Evolutionary conservation across 2,113 vertebrate species (phyloP).

Genomic region (Isurus oxyrinchus): DNA sequence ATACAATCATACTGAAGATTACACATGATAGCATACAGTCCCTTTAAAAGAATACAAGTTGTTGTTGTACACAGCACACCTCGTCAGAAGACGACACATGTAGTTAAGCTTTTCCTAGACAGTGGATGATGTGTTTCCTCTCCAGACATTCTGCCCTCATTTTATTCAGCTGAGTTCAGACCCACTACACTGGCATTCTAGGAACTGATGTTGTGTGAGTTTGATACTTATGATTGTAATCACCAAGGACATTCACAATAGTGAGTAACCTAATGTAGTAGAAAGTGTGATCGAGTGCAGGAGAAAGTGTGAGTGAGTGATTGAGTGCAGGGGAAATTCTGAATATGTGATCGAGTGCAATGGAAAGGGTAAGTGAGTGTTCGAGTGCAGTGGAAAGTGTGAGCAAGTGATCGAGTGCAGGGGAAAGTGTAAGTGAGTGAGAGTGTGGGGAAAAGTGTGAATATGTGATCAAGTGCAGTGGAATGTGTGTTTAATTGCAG

Average conservation of each 20-base stretch:
- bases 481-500: not conserved
- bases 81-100: not conserved
- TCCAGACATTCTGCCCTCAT: not conserved
- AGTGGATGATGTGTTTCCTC: not conserved
- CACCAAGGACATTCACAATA: not conserved
- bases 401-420: too few relatives aligned
- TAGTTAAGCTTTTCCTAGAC: not conserved
- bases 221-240: not conserved
- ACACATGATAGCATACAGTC: not conserved
- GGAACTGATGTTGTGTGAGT: not conserved
- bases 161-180: not conserved
- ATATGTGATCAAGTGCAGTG: not conserved
- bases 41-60: too few relatives aligned
- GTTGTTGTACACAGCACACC: not conserved
- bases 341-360: not conserved
- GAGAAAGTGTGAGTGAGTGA: not conserved
- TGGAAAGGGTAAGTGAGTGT: too few relatives aligned
- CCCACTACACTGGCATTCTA: not conserved
- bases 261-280: not conserved
- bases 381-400: too few relatives aligned
- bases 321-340: not conserved
- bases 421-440: too few relatives aligned
- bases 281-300: not conserved
- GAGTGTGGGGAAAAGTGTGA: not conserved
- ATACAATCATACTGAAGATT: too few relatives aligned